Evolutionary conservation across 2,888 invertebrate genomes (phyloP), one percentile per base, ranked within the genome.

Genomic region (Nebria salina): DNA sequence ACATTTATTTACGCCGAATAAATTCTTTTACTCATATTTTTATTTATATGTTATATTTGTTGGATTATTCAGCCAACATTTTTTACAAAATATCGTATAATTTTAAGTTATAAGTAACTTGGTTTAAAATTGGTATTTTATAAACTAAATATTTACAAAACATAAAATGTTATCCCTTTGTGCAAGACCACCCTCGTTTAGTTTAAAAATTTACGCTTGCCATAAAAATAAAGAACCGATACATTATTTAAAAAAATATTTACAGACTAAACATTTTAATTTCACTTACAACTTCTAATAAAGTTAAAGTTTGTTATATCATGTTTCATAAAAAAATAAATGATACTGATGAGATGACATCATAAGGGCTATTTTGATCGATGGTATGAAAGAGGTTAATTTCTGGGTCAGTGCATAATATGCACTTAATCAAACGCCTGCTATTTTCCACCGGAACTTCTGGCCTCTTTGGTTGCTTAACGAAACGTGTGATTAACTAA

Each of bases 381-480:
- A 54, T 42, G 75, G 65, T 65, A 65, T 34, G 66, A 65, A 66
- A 76, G 68, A 68, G 76, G 70, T 41, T 78, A 78, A 78, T 78
- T 78, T 78, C 73, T 78, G 78, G 78, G 78, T 78, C 78, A 78
- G 26, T 78, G 78, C 72, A 78, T 78, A 76, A 76, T 76, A 34
- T 70, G 26, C 34, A 25, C 34, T 70, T 20, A 26, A 70, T 70
- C 70, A 34, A 34, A 68, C 68, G 68, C 68, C 68, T 68, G 15
- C 68, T 15, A 68, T 25, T 25, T 25, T 25, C 4, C 70, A 20
- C 70, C 54, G 34, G 70, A 70, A 70, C 70, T 26, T 70, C 26
- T 26, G 25, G 25, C 70, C 70, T 25, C 70, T 70, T 20, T 70
- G 26, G 9, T 15, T 70, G 70, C 26, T 70, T 70, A 34, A 34